A percentile compares a stretch with the other conserved stretches of the same genome.
Evolutionary conservation across 35 echinoderm and acorn worm genomes (phyloP).

Genomic region (Heliocidaris tuberculata): DNA sequence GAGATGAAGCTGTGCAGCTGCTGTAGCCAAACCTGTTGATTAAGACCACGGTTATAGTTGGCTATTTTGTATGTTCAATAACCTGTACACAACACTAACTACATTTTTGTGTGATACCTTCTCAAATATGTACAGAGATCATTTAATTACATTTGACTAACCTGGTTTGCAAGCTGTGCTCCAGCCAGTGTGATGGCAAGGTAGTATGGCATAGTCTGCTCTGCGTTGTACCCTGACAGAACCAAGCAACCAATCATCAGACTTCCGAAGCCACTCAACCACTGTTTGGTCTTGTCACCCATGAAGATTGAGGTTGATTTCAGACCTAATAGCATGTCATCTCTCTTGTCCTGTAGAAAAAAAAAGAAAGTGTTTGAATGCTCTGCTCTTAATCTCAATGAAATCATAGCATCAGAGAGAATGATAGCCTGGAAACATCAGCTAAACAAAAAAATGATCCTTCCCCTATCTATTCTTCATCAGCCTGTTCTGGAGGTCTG

Average conservation of each 20-base stretch:
- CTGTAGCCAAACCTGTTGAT: neutral
- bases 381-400: neutral
- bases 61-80: neutral
- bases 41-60: neutral
- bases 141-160: too few species aligned
- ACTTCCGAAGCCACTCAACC: conserved; percentile 80
- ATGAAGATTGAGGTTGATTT: conserved; percentile 85
- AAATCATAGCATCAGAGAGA: neutral
- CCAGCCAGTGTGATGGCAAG: conserved; percentile 66
- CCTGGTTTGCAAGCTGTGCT: conserved; percentile 80
- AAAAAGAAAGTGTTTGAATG: neutral
- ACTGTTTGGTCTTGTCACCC: conserved; percentile 85
- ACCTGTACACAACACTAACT: neutral
- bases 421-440: neutral
- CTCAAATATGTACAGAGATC: too few species aligned
- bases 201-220: conserved; percentile 88
- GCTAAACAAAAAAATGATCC: neutral
- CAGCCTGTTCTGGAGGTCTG: too few species aligned
- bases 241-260: conserved; percentile 70
- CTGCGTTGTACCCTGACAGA: conserved; percentile 64
- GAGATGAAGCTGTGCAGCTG: neutral
- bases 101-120: too few species aligned
- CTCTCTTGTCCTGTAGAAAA: conserved; percentile 84
- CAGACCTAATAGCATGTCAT: conserved; percentile 83
- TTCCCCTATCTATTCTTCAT: neutral